Evolutionary conservation across 2,113 vertebrate genomes (phyloP).

Genomic region (Rhabdomys dilectus): DNA sequence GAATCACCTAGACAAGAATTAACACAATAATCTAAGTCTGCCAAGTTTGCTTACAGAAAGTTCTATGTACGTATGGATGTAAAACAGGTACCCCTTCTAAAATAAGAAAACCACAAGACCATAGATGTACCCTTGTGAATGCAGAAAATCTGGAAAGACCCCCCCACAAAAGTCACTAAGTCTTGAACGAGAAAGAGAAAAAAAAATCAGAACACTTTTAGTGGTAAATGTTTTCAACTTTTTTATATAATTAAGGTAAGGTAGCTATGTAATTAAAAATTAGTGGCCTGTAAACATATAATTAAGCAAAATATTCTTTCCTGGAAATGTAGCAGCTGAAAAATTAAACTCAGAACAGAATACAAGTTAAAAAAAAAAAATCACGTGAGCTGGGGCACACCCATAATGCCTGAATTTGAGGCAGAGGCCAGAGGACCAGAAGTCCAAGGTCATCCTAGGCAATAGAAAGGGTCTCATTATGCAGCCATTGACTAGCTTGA

Average conservation of each 20-base stretch:
- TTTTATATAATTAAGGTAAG: not conserved
- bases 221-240: not conserved
- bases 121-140: not conserved
- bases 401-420: too few species aligned
- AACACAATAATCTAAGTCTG: not conserved
- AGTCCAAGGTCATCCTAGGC: not conserved
- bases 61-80: not conserved
- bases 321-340: not conserved
- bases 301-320: not conserved
- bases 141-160: accelerated
- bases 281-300: not conserved
- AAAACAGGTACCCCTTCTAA: not conserved
- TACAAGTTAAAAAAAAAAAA: not conserved
- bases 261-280: not conserved
- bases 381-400: not conserved
- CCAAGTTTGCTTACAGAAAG: not conserved
- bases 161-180: not conserved
- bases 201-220: not conserved
- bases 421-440: not conserved
- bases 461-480: not conserved
- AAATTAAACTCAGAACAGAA: not conserved
- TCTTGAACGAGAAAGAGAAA: not conserved
- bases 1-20: not conserved
- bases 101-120: not conserved
- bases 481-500: not conserved